Conservation (phyloP, 2,113 vertebrate genomes). For the Columba janthina region DNA sequence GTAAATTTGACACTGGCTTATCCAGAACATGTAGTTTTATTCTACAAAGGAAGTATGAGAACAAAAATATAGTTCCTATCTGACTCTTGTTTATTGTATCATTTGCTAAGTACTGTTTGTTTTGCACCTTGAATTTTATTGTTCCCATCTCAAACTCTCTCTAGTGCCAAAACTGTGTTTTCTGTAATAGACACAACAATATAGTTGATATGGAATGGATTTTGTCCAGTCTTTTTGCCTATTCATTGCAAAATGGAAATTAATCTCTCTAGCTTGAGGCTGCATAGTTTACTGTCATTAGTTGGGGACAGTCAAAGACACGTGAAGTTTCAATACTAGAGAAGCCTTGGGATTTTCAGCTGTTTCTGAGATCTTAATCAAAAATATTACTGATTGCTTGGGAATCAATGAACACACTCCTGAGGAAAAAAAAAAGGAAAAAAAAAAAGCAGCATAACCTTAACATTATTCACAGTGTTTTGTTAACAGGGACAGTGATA, state of each 20-base stretch:
- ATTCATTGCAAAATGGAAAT: conserved; percentile 80
- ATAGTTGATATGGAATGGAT: not conserved
- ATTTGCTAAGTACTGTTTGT: not conserved
- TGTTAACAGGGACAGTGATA: not conserved
- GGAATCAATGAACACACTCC: conserved; percentile 75
- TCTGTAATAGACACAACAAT: not conserved
- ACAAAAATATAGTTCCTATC: not conserved
- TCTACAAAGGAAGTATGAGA: not conserved
- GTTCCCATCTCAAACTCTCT: not conserved
- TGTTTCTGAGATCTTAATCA: conserved; percentile 81
- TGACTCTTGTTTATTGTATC: not conserved
- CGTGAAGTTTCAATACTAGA: conserved; percentile 82
- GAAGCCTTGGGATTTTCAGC: conserved; percentile 83
- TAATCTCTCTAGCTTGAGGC: conserved; percentile 80
- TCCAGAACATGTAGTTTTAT: not conserved
- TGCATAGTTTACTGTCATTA: conserved; percentile 84
- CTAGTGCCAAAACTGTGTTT: not conserved
- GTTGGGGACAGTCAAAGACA: conserved; percentile 80
- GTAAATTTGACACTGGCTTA: not conserved
- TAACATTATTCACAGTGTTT: conserved; percentile 22
- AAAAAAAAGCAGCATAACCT: conserved; percentile 11
- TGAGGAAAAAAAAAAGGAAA: not conserved
- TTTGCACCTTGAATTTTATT: not conserved
- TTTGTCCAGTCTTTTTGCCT: conserved; percentile 60
- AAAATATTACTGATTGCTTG: conserved; percentile 69